Base-by-base conservation (phyloP, 2,797 vertebrate species). In the Gambusia yucatana region DNA sequence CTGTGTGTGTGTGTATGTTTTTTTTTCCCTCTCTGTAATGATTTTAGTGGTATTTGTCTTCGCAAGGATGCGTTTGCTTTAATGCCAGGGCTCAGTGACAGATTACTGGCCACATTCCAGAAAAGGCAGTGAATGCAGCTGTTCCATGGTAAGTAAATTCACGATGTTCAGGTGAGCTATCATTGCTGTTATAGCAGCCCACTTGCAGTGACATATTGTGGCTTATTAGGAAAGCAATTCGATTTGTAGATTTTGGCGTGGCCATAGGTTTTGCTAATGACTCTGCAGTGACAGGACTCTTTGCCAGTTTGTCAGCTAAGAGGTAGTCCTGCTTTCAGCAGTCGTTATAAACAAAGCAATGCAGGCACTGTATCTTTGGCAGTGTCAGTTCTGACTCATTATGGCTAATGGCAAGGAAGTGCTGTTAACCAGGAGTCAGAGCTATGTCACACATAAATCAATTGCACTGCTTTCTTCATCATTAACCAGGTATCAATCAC, bases 331-430 rank as follows among this genome's bases (percentile, higher is more conserved):
- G 75, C 80, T 87, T 87, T 85, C 82, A 82, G 83, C 81, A 46
- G 74, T 47, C 48, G 82, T 82, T 83, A 82, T 79, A 82, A 89
- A 83, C 67, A 9, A 73, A 86, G 81, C 72, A 61, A 65, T 71
- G 71, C 76, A 80, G 69, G 83, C 47, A 57, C 77, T 79, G 77
- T 46, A 75, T 87, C 88, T 84, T 79, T 75, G 74, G 81, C 39
- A 4, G 70, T 82, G 67, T 88, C 86, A 73, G 70, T 67, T 78
- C 79, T 79, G 78, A 87, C 84, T 94, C 93, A 91, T 92, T 91
- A 91, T 43, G 80, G 81, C 86, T 82, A 82, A 86, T 6, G 86
- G 86, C 72, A 59, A 82, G 76, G 78, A 87, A 44, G 71, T 85
- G 83, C 79, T 76, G 79, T 86, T 84, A 63, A 52, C 77, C 82